A percentile compares a stretch with the other conserved stretches of the same genome.
phyloP scores from a whole-genome alignment of 1,140 invertebrate genomes.

The Diabrotica undecimpunctata region DNA sequence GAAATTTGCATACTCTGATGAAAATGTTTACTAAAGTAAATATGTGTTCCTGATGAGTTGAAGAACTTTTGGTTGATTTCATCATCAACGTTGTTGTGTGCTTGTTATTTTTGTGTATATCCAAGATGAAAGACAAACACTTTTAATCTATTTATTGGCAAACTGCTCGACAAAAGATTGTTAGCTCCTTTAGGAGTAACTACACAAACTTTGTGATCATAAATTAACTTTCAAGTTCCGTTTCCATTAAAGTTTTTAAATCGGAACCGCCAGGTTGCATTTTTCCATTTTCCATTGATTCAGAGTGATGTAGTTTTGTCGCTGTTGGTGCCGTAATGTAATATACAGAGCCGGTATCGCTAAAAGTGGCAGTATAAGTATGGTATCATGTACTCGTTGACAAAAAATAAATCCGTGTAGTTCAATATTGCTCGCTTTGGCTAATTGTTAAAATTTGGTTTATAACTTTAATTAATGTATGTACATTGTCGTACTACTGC shows the following conservation, averaged over 20 bases:
- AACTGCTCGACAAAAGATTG: neutral
- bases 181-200: no score
- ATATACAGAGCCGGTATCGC: no score
- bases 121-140: neutral
- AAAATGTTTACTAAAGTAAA: constrained; percentile 3
- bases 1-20: neutral
- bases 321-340: neutral
- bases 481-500: no score
- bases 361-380: neutral
- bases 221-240: neutral
- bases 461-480: no score
- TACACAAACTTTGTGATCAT: neutral
- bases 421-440: no score
- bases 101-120: neutral
- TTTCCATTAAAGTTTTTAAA: neutral
- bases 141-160: neutral
- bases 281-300: neutral
- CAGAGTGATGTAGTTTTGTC: neutral
- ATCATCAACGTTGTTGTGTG: neutral
- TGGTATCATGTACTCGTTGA: neutral
- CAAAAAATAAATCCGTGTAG: no score
- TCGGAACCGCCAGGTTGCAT: neutral
- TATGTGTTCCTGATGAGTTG: neutral
- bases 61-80: neutral
- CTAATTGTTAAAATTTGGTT: no score